These are phyloP conservation scores for Anastrepha ludens DNA, from an alignment of 1,140 invertebrate species.

Conservation along the genomic window DNA sequence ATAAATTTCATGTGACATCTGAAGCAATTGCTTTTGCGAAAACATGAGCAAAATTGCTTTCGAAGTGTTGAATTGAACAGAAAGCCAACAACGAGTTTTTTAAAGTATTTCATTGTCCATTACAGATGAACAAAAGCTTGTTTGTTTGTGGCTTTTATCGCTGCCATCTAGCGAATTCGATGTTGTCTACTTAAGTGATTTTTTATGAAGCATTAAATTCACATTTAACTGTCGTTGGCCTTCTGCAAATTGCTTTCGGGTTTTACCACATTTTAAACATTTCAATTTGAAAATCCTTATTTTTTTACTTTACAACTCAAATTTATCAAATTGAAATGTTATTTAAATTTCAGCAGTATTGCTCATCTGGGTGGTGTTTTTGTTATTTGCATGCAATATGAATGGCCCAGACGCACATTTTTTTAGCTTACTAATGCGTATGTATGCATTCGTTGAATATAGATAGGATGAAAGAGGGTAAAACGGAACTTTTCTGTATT, in stretches of 20 bases:
- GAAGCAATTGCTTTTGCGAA: background rate
- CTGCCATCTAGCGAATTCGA: background rate
- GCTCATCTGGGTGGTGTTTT: background rate
- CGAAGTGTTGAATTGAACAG: background rate
- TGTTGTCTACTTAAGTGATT: conserved; percentile 28
- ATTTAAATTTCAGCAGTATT: background rate
- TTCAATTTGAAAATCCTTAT: background rate
- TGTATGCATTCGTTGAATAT: too few relatives aligned
- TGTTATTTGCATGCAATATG: background rate
- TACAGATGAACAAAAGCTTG: background rate
- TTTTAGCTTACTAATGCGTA: too few relatives aligned
- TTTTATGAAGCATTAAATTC: conserved; percentile 36
- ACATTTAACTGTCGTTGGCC: background rate
- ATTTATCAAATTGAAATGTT: conserved; percentile 26
- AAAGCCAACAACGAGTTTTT: background rate
- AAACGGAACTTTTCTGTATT: too few relatives aligned
- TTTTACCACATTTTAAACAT: conserved; percentile 8
- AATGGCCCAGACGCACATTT: too few relatives aligned
- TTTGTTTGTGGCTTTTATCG: background rate
- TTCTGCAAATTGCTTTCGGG: background rate
- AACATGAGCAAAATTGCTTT: background rate
- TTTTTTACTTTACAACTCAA: conserved; percentile 6
- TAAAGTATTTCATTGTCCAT: background rate
- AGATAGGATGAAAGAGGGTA: too few relatives aligned
- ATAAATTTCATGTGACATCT: conserved; percentile 9